phyloP scores from a whole-genome alignment of 2,888 invertebrate species.

The Rotaria socialis region DNA sequence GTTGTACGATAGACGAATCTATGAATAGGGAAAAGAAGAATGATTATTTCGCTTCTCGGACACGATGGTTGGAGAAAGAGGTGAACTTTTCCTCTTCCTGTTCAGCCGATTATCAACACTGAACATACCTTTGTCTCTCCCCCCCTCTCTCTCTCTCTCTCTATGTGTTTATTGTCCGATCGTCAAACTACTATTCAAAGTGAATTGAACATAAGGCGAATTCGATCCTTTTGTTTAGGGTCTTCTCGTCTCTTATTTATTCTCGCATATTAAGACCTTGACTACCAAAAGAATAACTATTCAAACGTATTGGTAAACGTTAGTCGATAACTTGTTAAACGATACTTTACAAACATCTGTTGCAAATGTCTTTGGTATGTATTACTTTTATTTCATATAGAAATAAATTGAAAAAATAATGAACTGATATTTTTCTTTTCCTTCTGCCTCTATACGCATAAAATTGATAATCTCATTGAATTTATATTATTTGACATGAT shows the following conservation, averaged over 20 bases:
- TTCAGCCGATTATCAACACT: constrained; percentile 25
- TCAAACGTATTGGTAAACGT: not conserved
- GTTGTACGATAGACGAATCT: not conserved
- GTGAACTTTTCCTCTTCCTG: constrained; percentile 29
- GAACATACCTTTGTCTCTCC: not conserved
- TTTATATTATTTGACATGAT: not conserved
- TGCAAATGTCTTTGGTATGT: not conserved
- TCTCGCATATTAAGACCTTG: not conserved
- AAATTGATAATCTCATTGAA: not conserved
- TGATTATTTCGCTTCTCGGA: constrained; percentile 18
- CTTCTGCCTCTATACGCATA: not conserved
- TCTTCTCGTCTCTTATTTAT: not conserved
- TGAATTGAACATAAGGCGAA: not conserved
- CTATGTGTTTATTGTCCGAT: not conserved
- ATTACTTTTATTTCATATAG: not conserved
- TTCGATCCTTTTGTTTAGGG: constrained; percentile 23
- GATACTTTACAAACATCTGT: not conserved
- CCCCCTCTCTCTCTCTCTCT: not conserved
- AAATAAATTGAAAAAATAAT: too few relatives aligned
- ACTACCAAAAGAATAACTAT: not conserved
- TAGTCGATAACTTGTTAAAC: not conserved
- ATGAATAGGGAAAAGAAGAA: constrained; percentile 22
- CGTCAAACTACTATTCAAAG: not conserved
- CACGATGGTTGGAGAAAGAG: constrained; percentile 22
- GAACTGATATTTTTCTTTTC: too few relatives aligned